Evolutionary conservation across 2,113 vertebrate genomes (phyloP).

Genomic region (Chaenocephalus aceratus): DNA sequence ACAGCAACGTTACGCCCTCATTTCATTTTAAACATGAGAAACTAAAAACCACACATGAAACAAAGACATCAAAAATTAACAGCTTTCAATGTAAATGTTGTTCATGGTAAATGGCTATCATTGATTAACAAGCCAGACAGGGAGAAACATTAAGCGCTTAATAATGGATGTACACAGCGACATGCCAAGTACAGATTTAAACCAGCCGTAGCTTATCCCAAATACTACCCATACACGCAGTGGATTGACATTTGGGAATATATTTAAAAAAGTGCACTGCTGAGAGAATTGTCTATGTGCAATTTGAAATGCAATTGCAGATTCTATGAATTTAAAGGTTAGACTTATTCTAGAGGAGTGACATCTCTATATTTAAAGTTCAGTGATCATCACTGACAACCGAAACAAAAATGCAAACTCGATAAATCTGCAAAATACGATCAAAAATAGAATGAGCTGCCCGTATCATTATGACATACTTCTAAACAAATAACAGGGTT

Average conservation of each 20-base stretch:
- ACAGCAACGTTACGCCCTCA: slow-evolving; percentile 33
- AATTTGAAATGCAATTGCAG: slow-evolving; percentile 38
- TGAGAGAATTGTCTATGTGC: slow-evolving; percentile 52
- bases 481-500: slow-evolving; percentile 49
- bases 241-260: slow-evolving; percentile 1
- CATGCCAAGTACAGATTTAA: slow-evolving; percentile 52
- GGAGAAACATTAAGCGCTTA: slow-evolving; percentile 65
- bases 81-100: slow-evolving; percentile 52
- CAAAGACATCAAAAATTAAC: slow-evolving; percentile 47
- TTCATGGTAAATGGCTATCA: slow-evolving; percentile 53
- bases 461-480: slow-evolving; percentile 30
- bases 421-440: slow-evolving; percentile 30
- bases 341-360: slow-evolving; percentile 27
- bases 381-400: slow-evolving; percentile 49
- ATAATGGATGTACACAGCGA: slow-evolving; percentile 53
- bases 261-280: slow-evolving; percentile 65
- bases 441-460: slow-evolving; percentile 56
- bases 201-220: slow-evolving; percentile 38
- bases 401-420: slow-evolving; percentile 22
- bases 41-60: slow-evolving; percentile 29
- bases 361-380: slow-evolving; percentile 36
- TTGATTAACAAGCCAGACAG: slow-evolving; percentile 57
- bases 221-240: slow-evolving; percentile 10
- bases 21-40: slow-evolving; percentile 33
- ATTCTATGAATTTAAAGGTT: slow-evolving; percentile 36